These are phyloP conservation scores for Hypotaenidia philippensis DNA, from an alignment of 2,797 vertebrate genomes.

Conservation along the genomic window DNA sequence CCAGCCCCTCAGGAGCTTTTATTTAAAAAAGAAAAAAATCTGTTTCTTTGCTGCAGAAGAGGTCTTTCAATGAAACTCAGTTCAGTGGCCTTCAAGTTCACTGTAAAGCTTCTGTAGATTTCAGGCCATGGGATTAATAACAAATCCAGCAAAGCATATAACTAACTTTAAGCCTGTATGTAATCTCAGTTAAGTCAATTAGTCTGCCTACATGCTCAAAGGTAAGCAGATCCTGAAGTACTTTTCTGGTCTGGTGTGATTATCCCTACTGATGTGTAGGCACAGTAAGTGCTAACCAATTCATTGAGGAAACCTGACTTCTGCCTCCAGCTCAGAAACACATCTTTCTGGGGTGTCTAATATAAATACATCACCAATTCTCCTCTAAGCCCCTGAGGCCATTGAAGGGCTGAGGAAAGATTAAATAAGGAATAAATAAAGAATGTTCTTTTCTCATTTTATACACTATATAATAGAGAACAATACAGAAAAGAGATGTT, in stretches of 20 bases:
- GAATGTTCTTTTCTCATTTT: background rate
- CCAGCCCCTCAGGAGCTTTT: background rate
- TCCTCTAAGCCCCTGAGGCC: background rate
- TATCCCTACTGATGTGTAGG: constrained; percentile 28
- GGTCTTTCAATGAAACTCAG: background rate
- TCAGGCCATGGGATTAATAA: constrained; percentile 29
- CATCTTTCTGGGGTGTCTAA: background rate
- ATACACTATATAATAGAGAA: background rate
- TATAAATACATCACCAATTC: background rate
- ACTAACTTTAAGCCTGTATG: constrained; percentile 57
- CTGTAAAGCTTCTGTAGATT: background rate
- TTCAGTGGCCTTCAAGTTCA: background rate
- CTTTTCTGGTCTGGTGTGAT: constrained; percentile 25
- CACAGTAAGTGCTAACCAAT: background rate
- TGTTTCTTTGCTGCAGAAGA: background rate
- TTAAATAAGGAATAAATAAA: background rate
- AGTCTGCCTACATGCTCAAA: constrained; percentile 36
- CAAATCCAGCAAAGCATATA: constrained; percentile 17
- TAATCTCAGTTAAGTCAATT: constrained; percentile 70
- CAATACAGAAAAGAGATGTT: background rate
- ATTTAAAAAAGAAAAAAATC: background rate
- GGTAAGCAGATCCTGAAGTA: constrained; percentile 44
- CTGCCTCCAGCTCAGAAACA: background rate
- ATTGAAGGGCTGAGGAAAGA: background rate
- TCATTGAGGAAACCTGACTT: background rate